Conservation (phyloP, 1,140 invertebrate genomes). For the Cydia strobilella region DNA sequence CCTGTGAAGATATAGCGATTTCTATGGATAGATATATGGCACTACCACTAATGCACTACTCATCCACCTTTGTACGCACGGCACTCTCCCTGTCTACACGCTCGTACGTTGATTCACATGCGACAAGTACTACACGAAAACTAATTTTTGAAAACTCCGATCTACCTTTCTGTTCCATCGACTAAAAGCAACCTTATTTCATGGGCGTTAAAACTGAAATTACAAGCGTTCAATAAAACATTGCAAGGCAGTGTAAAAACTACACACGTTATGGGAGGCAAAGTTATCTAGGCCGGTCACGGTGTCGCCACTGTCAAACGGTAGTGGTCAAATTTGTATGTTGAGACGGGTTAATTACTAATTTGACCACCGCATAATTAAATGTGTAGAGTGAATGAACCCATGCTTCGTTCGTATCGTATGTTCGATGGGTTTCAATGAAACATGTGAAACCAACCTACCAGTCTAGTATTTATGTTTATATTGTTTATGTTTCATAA, state of each 20-base stretch:
- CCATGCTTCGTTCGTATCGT: not conserved
- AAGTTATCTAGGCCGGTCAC: not conserved
- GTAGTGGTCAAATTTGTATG: not conserved
- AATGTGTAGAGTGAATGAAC: not conserved
- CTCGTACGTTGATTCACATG: conserved; percentile 55
- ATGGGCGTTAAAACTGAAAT: not conserved
- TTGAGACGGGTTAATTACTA: not conserved
- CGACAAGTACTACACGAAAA: not conserved
- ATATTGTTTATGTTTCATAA: too few relatives aligned
- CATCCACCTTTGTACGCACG: conserved; percentile 45
- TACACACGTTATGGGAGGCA: not conserved
- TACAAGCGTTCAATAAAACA: not conserved
- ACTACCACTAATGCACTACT: not conserved
- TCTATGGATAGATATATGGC: not conserved
- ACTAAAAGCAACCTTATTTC: not conserved
- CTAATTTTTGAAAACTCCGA: not conserved
- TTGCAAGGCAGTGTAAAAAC: not conserved
- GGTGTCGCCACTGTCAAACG: conserved; percentile 18
- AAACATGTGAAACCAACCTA: conserved; percentile 9
- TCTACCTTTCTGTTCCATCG: not conserved
- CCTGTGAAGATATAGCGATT: not conserved
- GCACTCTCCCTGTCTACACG: conserved; percentile 57
- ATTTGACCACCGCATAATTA: not conserved
- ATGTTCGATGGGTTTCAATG: conserved; percentile 14
- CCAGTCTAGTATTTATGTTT: too few relatives aligned